phyloP scores from a whole-genome alignment of 2,888 invertebrate genomes.

The Gonocerus acuteangulatus region DNA sequence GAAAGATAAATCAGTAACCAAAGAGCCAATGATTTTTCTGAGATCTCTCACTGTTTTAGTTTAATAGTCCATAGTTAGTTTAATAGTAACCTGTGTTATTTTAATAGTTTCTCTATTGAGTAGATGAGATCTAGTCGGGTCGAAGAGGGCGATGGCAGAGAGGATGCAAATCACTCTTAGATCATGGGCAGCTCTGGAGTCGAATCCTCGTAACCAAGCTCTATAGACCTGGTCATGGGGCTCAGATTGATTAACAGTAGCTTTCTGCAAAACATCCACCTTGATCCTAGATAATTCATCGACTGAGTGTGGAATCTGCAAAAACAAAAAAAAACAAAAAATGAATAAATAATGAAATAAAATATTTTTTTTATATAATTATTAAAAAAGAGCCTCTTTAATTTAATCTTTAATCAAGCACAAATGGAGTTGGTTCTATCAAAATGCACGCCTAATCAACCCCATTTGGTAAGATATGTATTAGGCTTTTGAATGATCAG shows the following conservation, averaged over 20 bases:
- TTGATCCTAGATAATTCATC: slow-evolving; percentile 71
- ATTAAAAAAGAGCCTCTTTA: too few relatives aligned
- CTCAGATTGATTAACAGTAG: slow-evolving; percentile 80
- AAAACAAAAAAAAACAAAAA: background rate
- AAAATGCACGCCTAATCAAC: too few relatives aligned
- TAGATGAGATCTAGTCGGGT: slow-evolving; percentile 70
- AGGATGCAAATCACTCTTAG: slow-evolving; percentile 84
- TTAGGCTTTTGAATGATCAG: too few relatives aligned
- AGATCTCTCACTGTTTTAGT: too few relatives aligned
- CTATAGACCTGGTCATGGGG: slow-evolving; percentile 55
- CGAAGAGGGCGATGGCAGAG: slow-evolving; percentile 84
- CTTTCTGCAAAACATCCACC: slow-evolving; percentile 82
- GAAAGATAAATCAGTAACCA: too few relatives aligned
- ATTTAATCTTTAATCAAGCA: too few relatives aligned
- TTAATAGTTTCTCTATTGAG: slow-evolving; percentile 78
- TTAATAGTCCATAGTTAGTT: too few relatives aligned
- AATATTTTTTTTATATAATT: too few relatives aligned
- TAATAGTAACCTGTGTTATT: slow-evolving; percentile 64
- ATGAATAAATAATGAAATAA: too few relatives aligned
- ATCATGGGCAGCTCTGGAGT: slow-evolving; percentile 75
- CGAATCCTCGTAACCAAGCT: slow-evolving; percentile 75
- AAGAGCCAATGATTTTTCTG: too few relatives aligned
- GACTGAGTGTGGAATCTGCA: slow-evolving; percentile 70
- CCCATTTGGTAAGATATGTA: too few relatives aligned
- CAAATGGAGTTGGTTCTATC: too few relatives aligned